Base-by-base conservation (phyloP, 2,113 vertebrate species). In the Perognathus longimembris region DNA sequence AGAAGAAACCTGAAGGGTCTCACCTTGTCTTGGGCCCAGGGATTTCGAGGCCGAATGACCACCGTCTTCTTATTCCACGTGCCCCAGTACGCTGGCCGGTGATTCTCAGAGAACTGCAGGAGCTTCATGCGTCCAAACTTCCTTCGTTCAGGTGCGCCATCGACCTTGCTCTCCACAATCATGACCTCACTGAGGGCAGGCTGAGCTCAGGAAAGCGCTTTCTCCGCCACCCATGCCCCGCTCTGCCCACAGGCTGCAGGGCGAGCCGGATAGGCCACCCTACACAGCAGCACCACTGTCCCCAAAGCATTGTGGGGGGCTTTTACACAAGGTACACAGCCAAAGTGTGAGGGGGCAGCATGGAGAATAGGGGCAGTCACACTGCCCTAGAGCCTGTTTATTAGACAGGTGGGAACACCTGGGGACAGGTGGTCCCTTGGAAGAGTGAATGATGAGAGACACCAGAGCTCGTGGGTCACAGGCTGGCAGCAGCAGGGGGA, bases 31-130 rank as follows among this genome's bases (percentile, higher is more conserved):
- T 97, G 98, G 54, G 96, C 96, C 93, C 99, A 97, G 0, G 99
- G 99, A n/a, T 98, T 98, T 61, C 99, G 98, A 1, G 99, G 97
- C 0, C 92, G 98, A 94, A 99, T 98, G 40, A 96, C 15, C 0
- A 63, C 11, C 10, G 98, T 99, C 61, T 89, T 98, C 97, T 98
- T 99, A 85, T 99, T 99, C 98, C 99, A 99, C 0, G 99, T 99
- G 26, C 99, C 99, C 99, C 99, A 99, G 97, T 99, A 99, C 0
- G 99, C 99, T 28, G 99, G 99, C 21, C 99, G 99, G 94, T 99
- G 98, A 61, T 99, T 99, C 95, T 98, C 98, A 14, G 97, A 98
- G 83, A 99, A 99, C 97, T 99, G 99, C 79, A 99, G 97, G 1
- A 99, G 98, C 93, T 99, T 99, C 99, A 99, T 99, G 34, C 98